Evolutionary conservation across 1,140 invertebrate genomes (phyloP).

Genomic region (Frieseomelitta varia): DNA sequence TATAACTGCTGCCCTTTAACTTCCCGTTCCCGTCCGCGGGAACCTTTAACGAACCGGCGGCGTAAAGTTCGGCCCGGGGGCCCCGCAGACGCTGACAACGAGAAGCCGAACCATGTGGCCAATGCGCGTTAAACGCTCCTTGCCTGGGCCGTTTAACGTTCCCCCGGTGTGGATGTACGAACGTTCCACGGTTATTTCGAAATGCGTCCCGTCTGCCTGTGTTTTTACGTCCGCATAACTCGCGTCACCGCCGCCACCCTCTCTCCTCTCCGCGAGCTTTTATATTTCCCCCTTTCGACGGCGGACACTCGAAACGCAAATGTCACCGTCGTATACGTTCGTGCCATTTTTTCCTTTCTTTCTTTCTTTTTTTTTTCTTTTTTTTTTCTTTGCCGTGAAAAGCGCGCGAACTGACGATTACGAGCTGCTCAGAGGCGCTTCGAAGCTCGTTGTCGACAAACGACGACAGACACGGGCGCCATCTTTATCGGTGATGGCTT

Average conservation of each 20-base stretch:
- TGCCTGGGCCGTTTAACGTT: constrained; percentile 57
- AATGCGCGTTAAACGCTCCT: constrained; percentile 56
- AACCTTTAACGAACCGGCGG: constrained; percentile 48
- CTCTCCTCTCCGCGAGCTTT: not conserved
- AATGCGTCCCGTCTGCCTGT: constrained; percentile 41
- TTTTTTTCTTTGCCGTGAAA: not conserved
- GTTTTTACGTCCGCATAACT: constrained; percentile 59
- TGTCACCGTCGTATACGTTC: constrained; percentile 4
- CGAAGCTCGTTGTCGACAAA: not conserved
- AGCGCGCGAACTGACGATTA: constrained; percentile 1
- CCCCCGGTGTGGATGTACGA: constrained; percentile 43
- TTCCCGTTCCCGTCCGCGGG: constrained; percentile 8
- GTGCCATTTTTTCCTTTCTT: not conserved
- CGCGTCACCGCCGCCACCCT: not conserved
- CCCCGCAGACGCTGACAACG: constrained; percentile 53
- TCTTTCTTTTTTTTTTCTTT: too few species aligned
- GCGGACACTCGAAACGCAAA: not conserved
- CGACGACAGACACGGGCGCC: not conserved
- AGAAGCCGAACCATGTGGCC: constrained; percentile 62
- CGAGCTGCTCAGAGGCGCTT: not conserved
- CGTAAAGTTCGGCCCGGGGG: constrained; percentile 34
- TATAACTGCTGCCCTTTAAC: constrained; percentile 46
- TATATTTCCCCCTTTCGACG: constrained; percentile 20
- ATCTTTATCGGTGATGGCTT: not conserved
- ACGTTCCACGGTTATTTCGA: constrained; percentile 64